These are phyloP conservation scores for Ploceus nigricollis DNA, from an alignment of 2,113 vertebrate genomes.

Conservation along the genomic window DNA sequence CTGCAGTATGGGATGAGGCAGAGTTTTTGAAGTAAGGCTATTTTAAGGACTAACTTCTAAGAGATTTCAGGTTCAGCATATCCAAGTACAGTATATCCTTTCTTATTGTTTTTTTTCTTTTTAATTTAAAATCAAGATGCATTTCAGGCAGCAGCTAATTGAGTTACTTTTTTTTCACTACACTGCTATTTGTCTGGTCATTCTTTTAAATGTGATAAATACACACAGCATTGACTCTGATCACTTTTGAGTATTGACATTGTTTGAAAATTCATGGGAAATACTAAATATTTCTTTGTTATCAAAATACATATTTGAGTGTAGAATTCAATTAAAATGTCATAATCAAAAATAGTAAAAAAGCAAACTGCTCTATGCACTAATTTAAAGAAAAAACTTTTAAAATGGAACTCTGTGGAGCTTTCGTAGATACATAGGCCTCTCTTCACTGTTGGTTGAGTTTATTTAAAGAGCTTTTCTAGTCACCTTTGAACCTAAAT, in stretches of 20 bases:
- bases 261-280: slow-evolving; percentile 13
- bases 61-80: slow-evolving; percentile 17
- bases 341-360: slow-evolving; percentile 22
- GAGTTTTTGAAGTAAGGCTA: neutral
- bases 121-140: neutral
- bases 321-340: slow-evolving; percentile 53
- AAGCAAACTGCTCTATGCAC: neutral
- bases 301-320: neutral
- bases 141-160: neutral
- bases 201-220: neutral
- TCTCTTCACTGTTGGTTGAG: slow-evolving; percentile 68
- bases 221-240: neutral
- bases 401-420: slow-evolving; percentile 28
- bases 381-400: slow-evolving; percentile 48
- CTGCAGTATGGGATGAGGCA: neutral
- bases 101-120: neutral
- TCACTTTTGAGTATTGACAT: neutral
- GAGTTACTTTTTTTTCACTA: neutral
- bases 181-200: neutral
- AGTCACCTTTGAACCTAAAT: slow-evolving; percentile 86
- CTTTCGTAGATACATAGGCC: slow-evolving; percentile 63
- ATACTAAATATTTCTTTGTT: slow-evolving; percentile 1
- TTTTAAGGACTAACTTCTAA: slow-evolving; percentile 31
- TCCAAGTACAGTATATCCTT: neutral
- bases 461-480: slow-evolving; percentile 89